Base-by-base conservation (phyloP, 2,888 invertebrate species). In the Crepidodera aurea region DNA sequence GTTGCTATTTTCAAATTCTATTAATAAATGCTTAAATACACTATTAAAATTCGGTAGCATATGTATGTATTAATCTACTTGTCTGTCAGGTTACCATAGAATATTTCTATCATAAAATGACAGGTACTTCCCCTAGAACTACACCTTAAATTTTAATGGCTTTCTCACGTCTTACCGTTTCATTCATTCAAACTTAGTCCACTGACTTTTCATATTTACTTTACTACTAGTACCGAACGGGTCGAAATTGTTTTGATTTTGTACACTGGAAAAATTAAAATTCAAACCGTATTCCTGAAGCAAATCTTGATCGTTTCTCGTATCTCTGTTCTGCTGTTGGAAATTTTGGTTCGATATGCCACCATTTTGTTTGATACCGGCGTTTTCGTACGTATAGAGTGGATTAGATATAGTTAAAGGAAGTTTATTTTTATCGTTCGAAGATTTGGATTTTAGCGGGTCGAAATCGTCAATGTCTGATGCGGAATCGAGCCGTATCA, bases 261-360 rank as follows among this genome's bases (percentile, higher is more conserved):
- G 58, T 76, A 77, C 50, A 22, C 37, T 64, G 15, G 71, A 62
- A 59, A 73, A 73, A 53, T 85, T 83, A 76, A 90, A 90, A 79
- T 90, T 88, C 69, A 91, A 81, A 55, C 91, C 91, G 73, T 91
- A 91, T 73, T 91, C 90, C 73, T 88, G 87, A 66, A 91, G 83
- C 57, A 91, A 82, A 75, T 89, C 90, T 73, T 87, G 85, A 73
- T 90, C 90, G 62, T 84, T 82, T 42, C 79, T 71, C 62, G 57
- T 70, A 19, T 66, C 59, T 25, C 40, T 61, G 13, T 53, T 56
- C 25, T 46, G 39, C 25, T 40, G 42, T 32, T 64, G 58, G 10
- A 51, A 53, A 40, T 55, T 58, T 10, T 37, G 15, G 27, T 75
- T 69, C 77, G 82, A 76, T 70, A 81, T 83, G 59, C 81, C 82